These are phyloP conservation scores for Hydrochoerus hydrochaeris DNA, from an alignment of 2,113 vertebrate species.

Conservation along the genomic window DNA sequence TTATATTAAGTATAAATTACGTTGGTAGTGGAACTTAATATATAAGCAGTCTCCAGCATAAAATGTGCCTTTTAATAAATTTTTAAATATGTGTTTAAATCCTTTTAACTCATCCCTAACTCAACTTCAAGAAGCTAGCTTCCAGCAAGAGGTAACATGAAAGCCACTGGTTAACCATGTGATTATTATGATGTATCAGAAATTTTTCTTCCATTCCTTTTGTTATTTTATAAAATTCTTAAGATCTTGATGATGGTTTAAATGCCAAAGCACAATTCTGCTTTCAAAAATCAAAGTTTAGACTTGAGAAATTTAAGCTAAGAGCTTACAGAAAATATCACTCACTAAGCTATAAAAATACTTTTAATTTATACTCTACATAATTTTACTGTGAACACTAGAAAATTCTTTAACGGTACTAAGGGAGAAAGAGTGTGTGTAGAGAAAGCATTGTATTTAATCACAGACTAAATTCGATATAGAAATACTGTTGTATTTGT, in stretches of 20 bases:
- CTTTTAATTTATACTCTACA: slow-evolving; percentile 29
- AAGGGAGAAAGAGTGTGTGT: neutral
- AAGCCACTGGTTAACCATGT: neutral
- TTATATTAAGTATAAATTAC: neutral
- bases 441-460: slow-evolving; percentile 26
- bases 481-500: slow-evolving; percentile 37
- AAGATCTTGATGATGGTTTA: slow-evolving; percentile 41
- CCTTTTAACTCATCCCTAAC: neutral
- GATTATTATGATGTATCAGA: neutral
- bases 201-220: neutral
- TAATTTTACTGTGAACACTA: slow-evolving; percentile 60
- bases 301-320: slow-evolving; percentile 54
- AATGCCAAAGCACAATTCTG: slow-evolving; percentile 40
- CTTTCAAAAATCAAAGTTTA: slow-evolving; percentile 56
- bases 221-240: slow-evolving; percentile 46
- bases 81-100: slow-evolving; percentile 43
- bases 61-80: slow-evolving; percentile 8
- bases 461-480: slow-evolving; percentile 16
- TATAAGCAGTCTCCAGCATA: neutral
- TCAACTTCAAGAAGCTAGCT: neutral
- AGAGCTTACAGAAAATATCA: slow-evolving; percentile 14
- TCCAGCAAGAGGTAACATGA: neutral
- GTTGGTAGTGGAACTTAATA: neutral
- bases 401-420: slow-evolving; percentile 66
- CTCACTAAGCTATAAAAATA: slow-evolving; percentile 47